Conservation (phyloP, 2,888 invertebrate species). For the Cheilosia pagana region DNA sequence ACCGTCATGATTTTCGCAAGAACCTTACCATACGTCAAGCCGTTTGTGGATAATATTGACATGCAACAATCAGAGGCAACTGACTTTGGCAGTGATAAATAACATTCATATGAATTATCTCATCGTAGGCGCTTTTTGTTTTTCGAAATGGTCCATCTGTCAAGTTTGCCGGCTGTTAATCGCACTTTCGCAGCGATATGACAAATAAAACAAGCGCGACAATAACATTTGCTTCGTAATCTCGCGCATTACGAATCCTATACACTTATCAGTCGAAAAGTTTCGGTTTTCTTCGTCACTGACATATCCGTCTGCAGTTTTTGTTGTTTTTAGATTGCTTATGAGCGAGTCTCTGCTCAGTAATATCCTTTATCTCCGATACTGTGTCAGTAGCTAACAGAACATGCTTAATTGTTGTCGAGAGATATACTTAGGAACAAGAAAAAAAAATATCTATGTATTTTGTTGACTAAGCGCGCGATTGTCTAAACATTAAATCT, state of each 20-base stretch:
- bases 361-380: conserved; percentile 4
- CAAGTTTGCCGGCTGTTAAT: background rate
- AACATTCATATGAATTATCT: too few relatives aligned
- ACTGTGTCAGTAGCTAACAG: background rate
- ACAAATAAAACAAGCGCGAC: background rate
- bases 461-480: conserved; percentile 20
- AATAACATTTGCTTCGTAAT: background rate
- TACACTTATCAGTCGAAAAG: background rate
- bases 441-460: background rate
- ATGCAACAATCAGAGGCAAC: too few relatives aligned
- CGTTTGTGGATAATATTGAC: too few relatives aligned
- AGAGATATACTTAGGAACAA: background rate
- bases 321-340: background rate
- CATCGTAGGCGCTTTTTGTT: too few relatives aligned
- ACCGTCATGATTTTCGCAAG: too few relatives aligned
- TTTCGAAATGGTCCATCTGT: too few relatives aligned
- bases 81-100: too few relatives aligned
- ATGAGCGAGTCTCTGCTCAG: background rate
- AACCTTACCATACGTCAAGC: too few relatives aligned
- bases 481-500: conserved; percentile 22
- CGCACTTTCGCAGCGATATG: background rate
- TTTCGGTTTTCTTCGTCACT: background rate
- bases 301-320: conserved; percentile 14
- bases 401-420: background rate
- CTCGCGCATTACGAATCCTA: background rate